A percentile compares a stretch with the other conserved stretches of the same genome.
These are phyloP conservation scores for Drosophila carrolli DNA, from an alignment of 1,140 invertebrate genomes.

Conservation along the genomic window DNA sequence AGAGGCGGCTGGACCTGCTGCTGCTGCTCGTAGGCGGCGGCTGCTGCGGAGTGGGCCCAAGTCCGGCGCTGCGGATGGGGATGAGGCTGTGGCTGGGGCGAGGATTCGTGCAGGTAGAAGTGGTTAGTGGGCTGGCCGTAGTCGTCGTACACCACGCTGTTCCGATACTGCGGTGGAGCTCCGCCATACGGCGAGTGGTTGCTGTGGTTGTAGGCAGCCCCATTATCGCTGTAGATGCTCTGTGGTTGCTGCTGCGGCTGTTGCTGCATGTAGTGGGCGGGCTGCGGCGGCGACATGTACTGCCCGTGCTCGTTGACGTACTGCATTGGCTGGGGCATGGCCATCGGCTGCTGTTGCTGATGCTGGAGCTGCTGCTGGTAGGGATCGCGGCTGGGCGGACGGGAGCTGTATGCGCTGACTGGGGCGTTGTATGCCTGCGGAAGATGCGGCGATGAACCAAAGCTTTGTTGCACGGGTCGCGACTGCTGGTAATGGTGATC, in stretches of 20 bases:
- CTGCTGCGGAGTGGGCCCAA: constrained; percentile 89
- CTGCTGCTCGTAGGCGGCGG: constrained; percentile 84
- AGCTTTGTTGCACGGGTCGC: constrained; percentile 83
- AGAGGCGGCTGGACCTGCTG: constrained; percentile 65
- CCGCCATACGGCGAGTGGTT: constrained; percentile 69
- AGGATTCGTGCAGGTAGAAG: constrained; percentile 90
- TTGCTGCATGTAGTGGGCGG: constrained; percentile 61
- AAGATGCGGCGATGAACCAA: constrained; percentile 87
- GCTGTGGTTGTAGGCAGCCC: constrained; percentile 70
- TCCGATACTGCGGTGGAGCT: constrained; percentile 60
- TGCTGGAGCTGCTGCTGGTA: constrained; percentile 84
- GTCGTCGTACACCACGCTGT: constrained; percentile 74
- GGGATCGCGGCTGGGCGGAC: constrained; percentile 83
- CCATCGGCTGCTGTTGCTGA: constrained; percentile 84
- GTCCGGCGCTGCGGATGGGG: constrained; percentile 88
- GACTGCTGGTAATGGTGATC: constrained; percentile 76
- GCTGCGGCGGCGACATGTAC: constrained; percentile 72
- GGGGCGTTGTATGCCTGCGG: constrained; percentile 84
- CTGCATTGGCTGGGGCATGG: constrained; percentile 76
- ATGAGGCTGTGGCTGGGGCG: constrained; percentile 85
- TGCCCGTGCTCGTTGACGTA: constrained; percentile 82
- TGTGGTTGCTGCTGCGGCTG: constrained; percentile 64
- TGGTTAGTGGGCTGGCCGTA: constrained; percentile 85
- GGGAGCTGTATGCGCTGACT: constrained; percentile 75
- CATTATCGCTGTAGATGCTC: constrained; percentile 77